Evolutionary conservation across 1,140 invertebrate species (phyloP).

Genomic region (Goniozus legneri): DNA sequence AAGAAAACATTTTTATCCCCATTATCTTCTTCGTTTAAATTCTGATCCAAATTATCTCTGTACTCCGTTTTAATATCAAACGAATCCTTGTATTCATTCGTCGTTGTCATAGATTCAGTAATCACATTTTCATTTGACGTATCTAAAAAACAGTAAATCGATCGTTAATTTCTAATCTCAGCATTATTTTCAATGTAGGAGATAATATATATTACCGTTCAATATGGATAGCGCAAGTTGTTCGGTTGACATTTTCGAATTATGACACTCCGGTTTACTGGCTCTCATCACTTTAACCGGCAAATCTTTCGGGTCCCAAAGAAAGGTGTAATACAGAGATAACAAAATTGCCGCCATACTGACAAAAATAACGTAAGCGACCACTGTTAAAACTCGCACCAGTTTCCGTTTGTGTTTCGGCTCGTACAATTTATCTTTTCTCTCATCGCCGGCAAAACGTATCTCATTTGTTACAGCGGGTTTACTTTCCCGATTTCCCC

Average conservation of each 20-base stretch:
- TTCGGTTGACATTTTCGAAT: too few species aligned
- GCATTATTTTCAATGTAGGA: too few species aligned
- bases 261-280: slow-evolving; percentile 13
- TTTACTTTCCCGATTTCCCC: slow-evolving; percentile 41
- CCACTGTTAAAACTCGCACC: slow-evolving; percentile 88
- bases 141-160: too few species aligned
- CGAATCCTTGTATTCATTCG: too few species aligned
- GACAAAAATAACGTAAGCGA: slow-evolving; percentile 93
- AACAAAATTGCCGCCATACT: slow-evolving; percentile 92
- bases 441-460: slow-evolving; percentile 70
- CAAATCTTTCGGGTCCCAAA: slow-evolving; percentile 78
- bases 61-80: too few species aligned
- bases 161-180: too few species aligned
- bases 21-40: too few species aligned
- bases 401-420: slow-evolving; percentile 82
- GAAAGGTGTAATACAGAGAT: slow-evolving; percentile 92
- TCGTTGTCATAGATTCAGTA: not conserved
- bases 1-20: too few species aligned
- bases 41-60: too few species aligned
- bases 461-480: slow-evolving; percentile 59
- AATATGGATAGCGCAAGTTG: too few species aligned
- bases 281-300: slow-evolving; percentile 1
- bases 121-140: slow-evolving; percentile 15
- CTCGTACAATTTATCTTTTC: slow-evolving; percentile 78
- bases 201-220: slow-evolving; percentile 32